These are phyloP conservation scores for Sitta carolinensis DNA, from an alignment of 2,797 vertebrate genomes.

Conservation along the genomic window DNA sequence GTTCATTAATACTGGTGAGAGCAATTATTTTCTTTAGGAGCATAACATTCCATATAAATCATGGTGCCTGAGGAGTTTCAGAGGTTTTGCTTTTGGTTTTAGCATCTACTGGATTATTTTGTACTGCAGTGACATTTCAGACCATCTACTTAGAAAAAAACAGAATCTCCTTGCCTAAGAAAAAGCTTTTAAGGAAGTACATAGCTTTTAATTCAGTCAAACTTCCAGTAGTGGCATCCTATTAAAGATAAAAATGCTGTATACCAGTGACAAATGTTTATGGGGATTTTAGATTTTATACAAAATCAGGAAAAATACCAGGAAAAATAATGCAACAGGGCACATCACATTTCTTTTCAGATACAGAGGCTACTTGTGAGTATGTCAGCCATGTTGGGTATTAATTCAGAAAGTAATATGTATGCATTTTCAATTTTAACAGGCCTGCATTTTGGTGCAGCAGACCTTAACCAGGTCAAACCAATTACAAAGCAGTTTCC, in stretches of 20 bases:
- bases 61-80: background rate
- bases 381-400: background rate
- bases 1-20: constrained; percentile 22
- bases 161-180: background rate
- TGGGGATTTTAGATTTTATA: background rate
- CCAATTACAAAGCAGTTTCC: background rate
- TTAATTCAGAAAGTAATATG: background rate
- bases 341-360: background rate
- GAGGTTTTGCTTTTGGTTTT: background rate
- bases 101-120: background rate
- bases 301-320: fast-evolving
- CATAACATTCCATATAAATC: constrained; percentile 8
- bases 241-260: background rate
- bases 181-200: background rate
- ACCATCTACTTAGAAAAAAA: background rate
- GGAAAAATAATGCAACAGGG: background rate
- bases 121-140: background rate
- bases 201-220: background rate
- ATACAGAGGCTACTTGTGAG: background rate
- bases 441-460: background rate
- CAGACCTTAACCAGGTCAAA: background rate
- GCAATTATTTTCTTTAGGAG: constrained; percentile 38
- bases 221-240: background rate
- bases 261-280: background rate
- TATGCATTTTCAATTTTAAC: background rate